Base-by-base conservation (phyloP, 2,888 invertebrate species). In the Luperina testacea region DNA sequence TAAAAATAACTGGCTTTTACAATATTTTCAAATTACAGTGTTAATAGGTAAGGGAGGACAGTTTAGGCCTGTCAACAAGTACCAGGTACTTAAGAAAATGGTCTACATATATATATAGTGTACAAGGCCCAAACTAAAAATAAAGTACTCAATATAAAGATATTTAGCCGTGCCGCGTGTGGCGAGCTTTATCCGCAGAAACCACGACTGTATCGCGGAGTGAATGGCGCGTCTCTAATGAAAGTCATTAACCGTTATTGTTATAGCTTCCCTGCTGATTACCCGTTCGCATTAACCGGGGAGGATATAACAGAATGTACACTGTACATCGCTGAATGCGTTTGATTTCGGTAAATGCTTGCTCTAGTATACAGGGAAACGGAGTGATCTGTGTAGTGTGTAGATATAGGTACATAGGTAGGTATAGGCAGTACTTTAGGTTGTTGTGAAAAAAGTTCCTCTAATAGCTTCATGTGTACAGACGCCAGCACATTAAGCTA, bases 241-340 rank as follows among this genome's bases (percentile, higher is more conserved):
- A 91, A 91, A 91, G 86, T 88, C 91, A 90, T 91, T 92, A 92
- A 85, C 86, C 79, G 89, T 91, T 92, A 92, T 91, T 91, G 91
- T 90, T 92, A 92, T 90, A 84, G 87, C 79, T 82, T 89, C 86
- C 81, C 80, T 84, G 79, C 89, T 90, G 90, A 92, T 92, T 91
- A 92, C 88, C 90, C 81, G 80, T 77, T 76, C 87, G 84, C 84
- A 90, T 91, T 90, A 90, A 86, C 85, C 72, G 79, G 64, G 84
- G 78, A 77, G 84, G 87, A 75, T 86, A 83, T 87, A 83, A 80
- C 70, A 77, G 79, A 73, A 87, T 81, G 75, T 88, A 84, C 85
- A 63, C 42, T 63, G 64, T 67, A 77, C 76, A 74, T n/a, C 42
- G 74, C 68, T 75, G 72, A 77, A 77, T 82, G 76, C 80, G 77